Conservation (phyloP, 2,888 invertebrate species). For the Dryadula phaetusa region DNA sequence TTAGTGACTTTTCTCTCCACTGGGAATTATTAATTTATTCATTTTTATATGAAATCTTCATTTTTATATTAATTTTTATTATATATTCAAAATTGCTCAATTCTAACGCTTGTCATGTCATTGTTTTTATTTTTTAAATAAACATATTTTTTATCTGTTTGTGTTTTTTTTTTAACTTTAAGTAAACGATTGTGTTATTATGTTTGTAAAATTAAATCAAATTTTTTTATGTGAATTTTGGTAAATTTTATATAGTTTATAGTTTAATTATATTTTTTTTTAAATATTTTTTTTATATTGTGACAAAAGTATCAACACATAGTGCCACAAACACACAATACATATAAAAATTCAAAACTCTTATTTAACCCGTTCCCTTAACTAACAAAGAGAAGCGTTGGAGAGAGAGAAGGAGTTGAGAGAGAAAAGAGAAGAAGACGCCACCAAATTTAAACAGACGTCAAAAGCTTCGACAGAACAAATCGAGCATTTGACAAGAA, state of each 20-base stretch:
- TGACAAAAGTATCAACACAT: conserved; percentile 20
- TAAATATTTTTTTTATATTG: neutral
- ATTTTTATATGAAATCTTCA: neutral
- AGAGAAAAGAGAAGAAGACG: conserved; percentile 72
- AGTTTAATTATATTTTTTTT: neutral
- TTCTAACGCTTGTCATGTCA: conserved; percentile 21
- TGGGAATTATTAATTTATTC: no score
- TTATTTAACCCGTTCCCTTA: conserved; percentile 57
- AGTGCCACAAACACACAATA: conserved; percentile 17
- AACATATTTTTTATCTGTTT: neutral
- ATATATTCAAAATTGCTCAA: conserved; percentile 15
- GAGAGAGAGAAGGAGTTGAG: conserved; percentile 72
- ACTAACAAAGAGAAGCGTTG: conserved; percentile 72
- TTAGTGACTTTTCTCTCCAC: no score
- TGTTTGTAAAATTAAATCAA: neutral
- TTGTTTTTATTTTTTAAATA: conserved; percentile 19
- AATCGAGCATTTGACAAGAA: conserved; percentile 85
- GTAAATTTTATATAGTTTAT: neutral
- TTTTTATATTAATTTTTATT: conserved; percentile 1
- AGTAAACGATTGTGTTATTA: neutral
- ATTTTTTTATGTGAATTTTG: neutral
- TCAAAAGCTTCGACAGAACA: conserved; percentile 81
- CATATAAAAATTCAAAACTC: conserved; percentile 22
- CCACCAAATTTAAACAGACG: conserved; percentile 67
- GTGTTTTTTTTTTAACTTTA: conserved; percentile 12